Evolutionary conservation across 2,113 vertebrate genomes (phyloP).

Genomic region (Cervus canadensis): DNA sequence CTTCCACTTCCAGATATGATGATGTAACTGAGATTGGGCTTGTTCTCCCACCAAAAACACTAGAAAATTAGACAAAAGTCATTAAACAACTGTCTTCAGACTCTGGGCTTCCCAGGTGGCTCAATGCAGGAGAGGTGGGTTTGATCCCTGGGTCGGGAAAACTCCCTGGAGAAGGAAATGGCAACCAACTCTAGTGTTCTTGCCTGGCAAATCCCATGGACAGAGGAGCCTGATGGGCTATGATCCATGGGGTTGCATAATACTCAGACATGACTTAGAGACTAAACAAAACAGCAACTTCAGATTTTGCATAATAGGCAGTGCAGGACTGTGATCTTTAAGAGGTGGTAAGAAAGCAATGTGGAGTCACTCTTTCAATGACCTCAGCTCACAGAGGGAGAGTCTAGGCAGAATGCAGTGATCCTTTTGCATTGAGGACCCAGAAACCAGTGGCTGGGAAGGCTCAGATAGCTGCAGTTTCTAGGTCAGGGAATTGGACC

Average conservation of each 20-base stretch:
- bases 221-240: background rate
- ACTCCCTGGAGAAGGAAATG: background rate
- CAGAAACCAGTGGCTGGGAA: background rate
- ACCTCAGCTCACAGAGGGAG: background rate
- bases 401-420: background rate
- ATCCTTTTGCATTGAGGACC: background rate
- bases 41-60: background rate
- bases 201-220: background rate
- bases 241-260: background rate
- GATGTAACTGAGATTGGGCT: background rate
- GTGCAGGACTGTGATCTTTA: background rate
- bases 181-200: background rate
- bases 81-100: background rate
- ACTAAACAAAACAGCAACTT: background rate
- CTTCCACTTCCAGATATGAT: background rate
- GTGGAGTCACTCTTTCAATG: background rate
- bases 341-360: background rate
- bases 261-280: background rate
- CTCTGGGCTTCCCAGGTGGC: background rate
- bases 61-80: background rate
- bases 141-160: background rate
- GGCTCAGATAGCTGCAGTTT: background rate
- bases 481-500: background rate
- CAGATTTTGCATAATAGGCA: background rate
- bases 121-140: background rate